A percentile compares a stretch with the other conserved stretches of the same genome.
Evolutionary conservation across 2,113 vertebrate genomes (phyloP).

Genomic region (Sitta europaea): DNA sequence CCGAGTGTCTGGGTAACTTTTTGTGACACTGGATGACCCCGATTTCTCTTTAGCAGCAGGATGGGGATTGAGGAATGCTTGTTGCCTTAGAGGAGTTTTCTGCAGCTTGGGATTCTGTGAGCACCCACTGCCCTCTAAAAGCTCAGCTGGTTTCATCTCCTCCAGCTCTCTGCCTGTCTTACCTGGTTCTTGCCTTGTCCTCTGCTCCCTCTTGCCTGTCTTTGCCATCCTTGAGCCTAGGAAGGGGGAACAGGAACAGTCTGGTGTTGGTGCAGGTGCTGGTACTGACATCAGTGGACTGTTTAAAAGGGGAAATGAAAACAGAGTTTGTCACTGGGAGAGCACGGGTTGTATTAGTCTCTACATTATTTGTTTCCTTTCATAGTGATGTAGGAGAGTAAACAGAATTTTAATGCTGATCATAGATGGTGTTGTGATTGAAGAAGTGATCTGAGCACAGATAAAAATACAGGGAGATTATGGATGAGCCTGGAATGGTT

Average conservation of each 20-base stretch:
- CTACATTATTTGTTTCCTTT: not conserved
- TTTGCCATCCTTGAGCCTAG: not conserved
- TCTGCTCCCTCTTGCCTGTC: not conserved
- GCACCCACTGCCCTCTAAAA: not conserved
- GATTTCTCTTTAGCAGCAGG: not conserved
- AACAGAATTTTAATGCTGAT: not conserved
- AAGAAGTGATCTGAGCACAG: not conserved
- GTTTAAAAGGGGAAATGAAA: not conserved
- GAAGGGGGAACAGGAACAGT: not conserved
- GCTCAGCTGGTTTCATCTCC: not conserved
- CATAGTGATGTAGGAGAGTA: not conserved
- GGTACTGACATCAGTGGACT: not conserved
- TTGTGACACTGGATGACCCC: not conserved
- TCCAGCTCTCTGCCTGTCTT: not conserved
- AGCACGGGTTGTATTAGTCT: not conserved
- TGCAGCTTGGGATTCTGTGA: not conserved
- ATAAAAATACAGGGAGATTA: not conserved
- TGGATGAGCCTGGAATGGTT: not conserved
- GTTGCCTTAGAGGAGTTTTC: not conserved
- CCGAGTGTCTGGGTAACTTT: not conserved
- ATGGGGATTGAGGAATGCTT: not conserved
- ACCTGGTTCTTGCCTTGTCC: not conserved
- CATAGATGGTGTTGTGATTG: not conserved
- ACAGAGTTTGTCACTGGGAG: not conserved
- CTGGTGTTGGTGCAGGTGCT: not conserved